Evolutionary conservation across 2,797 vertebrate species (phyloP).

Genomic region (Acanthornis magna): DNA sequence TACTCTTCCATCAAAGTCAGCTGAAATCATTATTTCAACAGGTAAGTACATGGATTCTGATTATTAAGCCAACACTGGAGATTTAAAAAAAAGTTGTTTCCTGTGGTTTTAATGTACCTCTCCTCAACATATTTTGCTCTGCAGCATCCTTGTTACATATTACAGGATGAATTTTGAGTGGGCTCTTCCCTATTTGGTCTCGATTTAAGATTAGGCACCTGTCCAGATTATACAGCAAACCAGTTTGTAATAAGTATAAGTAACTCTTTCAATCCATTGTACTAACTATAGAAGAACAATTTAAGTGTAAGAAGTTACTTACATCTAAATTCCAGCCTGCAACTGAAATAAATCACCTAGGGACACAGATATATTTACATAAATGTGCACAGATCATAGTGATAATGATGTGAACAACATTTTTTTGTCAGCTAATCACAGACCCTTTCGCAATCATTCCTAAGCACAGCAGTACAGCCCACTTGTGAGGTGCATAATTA

Average conservation of each 20-base stretch:
- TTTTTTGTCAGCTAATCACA: background rate
- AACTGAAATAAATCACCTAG: conserved; percentile 30
- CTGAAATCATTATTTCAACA: background rate
- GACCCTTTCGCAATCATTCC: background rate
- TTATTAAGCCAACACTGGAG: background rate
- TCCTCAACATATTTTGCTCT: background rate
- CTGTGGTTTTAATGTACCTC: background rate
- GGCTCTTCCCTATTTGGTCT: background rate
- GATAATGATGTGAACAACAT: background rate
- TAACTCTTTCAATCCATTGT: background rate
- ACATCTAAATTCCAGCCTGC: background rate
- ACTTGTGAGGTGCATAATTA: background rate
- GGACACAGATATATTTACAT: background rate
- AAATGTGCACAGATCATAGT: conserved; percentile 9
- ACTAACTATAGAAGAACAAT: background rate
- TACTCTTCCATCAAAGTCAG: background rate
- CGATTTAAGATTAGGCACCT: background rate
- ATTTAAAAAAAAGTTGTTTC: background rate
- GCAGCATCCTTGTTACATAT: background rate
- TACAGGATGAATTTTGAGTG: background rate
- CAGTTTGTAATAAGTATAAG: background rate
- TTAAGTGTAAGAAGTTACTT: background rate
- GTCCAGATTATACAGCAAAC: background rate
- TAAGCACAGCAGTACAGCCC: background rate
- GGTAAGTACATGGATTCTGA: background rate